phyloP scores from a whole-genome alignment of 2,797 vertebrate species.

The Pangasius krempfi region DNA sequence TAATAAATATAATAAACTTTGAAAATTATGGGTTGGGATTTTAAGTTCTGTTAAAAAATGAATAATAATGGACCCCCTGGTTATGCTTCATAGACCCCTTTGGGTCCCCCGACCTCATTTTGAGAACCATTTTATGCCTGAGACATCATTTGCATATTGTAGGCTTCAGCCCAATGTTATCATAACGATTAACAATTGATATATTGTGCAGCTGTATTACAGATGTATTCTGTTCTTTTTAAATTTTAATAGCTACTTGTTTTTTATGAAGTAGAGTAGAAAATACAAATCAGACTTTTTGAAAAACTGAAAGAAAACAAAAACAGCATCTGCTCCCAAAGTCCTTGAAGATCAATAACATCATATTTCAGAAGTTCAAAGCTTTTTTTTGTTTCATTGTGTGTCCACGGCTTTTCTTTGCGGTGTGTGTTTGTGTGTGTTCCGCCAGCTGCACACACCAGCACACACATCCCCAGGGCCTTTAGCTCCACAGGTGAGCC shows the following conservation, averaged over 20 bases:
- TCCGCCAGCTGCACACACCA: constrained; percentile 22
- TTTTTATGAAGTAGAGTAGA: background rate
- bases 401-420: background rate
- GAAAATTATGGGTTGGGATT: background rate
- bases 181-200: background rate
- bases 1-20: background rate
- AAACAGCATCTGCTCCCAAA: constrained; percentile 9
- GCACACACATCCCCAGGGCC: constrained; percentile 9
- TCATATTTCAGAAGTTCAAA: constrained; percentile 19
- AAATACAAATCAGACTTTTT: constrained; percentile 6
- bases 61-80: background rate
- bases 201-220: background rate
- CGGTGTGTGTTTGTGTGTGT: background rate
- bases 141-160: background rate
- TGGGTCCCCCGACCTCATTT: background rate
- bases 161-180: background rate
- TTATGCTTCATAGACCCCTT: background rate
- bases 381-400: background rate
- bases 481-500: constrained; percentile 30
- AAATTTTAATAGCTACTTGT: background rate
- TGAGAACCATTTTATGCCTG: background rate
- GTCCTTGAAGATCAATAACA: constrained; percentile 32
- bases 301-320: constrained; percentile 10
- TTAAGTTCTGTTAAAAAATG: background rate
- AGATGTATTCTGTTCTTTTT: background rate